phyloP scores from a whole-genome alignment of 1,140 invertebrate genomes.

The Lordiphosa mommai region DNA sequence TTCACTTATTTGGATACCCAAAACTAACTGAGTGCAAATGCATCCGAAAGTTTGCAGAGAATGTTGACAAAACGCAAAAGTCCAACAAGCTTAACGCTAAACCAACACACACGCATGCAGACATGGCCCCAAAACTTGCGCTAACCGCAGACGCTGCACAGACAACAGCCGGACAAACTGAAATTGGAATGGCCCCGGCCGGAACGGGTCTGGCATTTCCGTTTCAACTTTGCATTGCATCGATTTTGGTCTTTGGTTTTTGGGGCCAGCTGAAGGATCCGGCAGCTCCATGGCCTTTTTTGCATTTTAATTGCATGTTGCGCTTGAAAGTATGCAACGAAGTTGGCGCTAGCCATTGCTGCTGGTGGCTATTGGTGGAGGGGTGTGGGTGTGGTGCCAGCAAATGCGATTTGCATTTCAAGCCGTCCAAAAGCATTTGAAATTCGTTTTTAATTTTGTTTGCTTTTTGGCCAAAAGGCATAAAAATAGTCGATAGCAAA shows the following conservation, averaged over 20 bases:
- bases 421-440: constrained; percentile 52
- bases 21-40: constrained; percentile 43
- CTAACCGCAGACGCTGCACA: constrained; percentile 68
- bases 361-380: neutral
- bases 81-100: constrained; percentile 73
- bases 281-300: constrained; percentile 59
- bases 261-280: constrained; percentile 11
- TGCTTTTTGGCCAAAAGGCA: constrained; percentile 52
- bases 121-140: constrained; percentile 41
- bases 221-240: constrained; percentile 65
- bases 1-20: constrained; percentile 51
- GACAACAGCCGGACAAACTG: constrained; percentile 39
- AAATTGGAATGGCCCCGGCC: constrained; percentile 7
- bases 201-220: constrained; percentile 47
- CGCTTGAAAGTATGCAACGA: constrained; percentile 65
- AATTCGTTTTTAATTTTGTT: constrained; percentile 75
- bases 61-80: constrained; percentile 74
- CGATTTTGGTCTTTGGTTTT: constrained; percentile 70
- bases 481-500: constrained; percentile 33
- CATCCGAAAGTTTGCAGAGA: constrained; percentile 51
- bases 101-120: constrained; percentile 46
- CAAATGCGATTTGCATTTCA: constrained; percentile 66
- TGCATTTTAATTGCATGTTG: constrained; percentile 77
- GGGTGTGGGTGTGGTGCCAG: neutral
- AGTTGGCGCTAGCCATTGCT: constrained; percentile 29